Percentiles rank a stretch among this genome's conserved stretches.
phyloP scores from a whole-genome alignment of 2,797 vertebrate genomes.

The Acanthiza pusilla region DNA sequence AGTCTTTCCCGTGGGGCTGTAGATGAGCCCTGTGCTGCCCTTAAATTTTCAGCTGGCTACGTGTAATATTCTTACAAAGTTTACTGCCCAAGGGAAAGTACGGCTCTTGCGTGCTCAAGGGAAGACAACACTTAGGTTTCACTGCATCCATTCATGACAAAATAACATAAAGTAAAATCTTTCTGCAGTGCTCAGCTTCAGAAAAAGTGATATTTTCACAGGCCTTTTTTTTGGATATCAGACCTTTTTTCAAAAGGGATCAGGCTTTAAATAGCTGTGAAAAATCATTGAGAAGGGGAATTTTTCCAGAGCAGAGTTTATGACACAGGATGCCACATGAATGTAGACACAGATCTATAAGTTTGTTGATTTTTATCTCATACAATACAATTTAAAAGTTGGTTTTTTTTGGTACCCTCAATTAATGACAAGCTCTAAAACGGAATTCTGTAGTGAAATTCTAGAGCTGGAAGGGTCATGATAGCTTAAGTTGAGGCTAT shows the following conservation, averaged over 20 bases:
- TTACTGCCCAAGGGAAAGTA: background rate
- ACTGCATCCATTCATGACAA: background rate
- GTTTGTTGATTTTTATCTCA: background rate
- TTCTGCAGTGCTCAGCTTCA: background rate
- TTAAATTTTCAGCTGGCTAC: background rate
- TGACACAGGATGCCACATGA: background rate
- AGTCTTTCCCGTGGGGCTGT: background rate
- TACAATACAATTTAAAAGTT: background rate
- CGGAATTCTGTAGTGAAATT: background rate
- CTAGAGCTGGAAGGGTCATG: background rate
- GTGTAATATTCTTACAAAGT: background rate
- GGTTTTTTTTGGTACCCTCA: background rate
- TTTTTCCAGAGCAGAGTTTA: background rate
- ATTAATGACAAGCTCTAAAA: background rate
- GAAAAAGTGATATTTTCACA: background rate
- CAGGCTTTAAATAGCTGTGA: conserved; percentile 19
- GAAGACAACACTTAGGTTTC: background rate
- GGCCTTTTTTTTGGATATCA: background rate
- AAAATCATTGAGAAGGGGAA: background rate
- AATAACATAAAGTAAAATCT: background rate
- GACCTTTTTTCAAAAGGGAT: background rate
- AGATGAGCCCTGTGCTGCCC: background rate
- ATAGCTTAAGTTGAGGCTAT: background rate
- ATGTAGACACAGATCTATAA: background rate
- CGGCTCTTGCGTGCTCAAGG: accelerated